These are phyloP conservation scores for Siniperca obscura DNA, from an alignment of 2,797 vertebrate genomes.

Conservation along the genomic window DNA sequence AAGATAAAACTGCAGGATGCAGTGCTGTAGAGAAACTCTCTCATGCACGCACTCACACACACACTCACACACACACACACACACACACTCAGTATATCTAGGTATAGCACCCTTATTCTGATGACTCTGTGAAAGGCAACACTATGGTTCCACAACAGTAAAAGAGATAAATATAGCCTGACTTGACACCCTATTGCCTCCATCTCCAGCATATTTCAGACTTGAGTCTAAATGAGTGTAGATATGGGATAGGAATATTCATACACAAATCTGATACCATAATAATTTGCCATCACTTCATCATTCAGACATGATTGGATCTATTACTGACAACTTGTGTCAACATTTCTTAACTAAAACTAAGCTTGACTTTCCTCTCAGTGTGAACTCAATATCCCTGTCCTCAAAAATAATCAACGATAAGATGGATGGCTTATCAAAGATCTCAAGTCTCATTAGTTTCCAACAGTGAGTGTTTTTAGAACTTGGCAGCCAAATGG, in stretches of 20 bases:
- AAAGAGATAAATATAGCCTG: slow-evolving; percentile 69
- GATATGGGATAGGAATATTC: slow-evolving; percentile 15
- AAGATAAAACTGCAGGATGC: slow-evolving; percentile 16
- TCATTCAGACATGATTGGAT: slow-evolving; percentile 11
- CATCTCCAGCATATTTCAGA: slow-evolving; percentile 55
- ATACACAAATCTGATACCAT: slow-evolving; percentile 16
- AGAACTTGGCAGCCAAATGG: slow-evolving; percentile 51
- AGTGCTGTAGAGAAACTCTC: not conserved
- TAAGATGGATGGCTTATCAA: slow-evolving; percentile 30
- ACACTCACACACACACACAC: slow-evolving; percentile 25
- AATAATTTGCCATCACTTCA: slow-evolving; percentile 24
- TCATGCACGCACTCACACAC: slow-evolving; percentile 1
- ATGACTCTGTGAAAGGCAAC: slow-evolving; percentile 72
- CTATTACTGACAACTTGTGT: slow-evolving; percentile 15
- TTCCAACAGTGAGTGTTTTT: slow-evolving; percentile 45
- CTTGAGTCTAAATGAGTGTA: slow-evolving; percentile 7
- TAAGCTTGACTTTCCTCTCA: slow-evolving; percentile 17
- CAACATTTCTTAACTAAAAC: slow-evolving; percentile 23
- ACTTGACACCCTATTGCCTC: slow-evolving; percentile 49
- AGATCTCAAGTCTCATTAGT: slow-evolving; percentile 36
- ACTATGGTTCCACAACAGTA: slow-evolving; percentile 63
- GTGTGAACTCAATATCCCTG: slow-evolving; percentile 1
- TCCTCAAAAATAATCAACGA: slow-evolving; percentile 10
- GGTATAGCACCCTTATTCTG: slow-evolving; percentile 46
- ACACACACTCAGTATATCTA: slow-evolving; percentile 15